A percentile compares a stretch with the other conserved stretches of the same genome.
Conservation (phyloP, 2,113 vertebrate species). For the Tricholaema leucomelas region DNA sequence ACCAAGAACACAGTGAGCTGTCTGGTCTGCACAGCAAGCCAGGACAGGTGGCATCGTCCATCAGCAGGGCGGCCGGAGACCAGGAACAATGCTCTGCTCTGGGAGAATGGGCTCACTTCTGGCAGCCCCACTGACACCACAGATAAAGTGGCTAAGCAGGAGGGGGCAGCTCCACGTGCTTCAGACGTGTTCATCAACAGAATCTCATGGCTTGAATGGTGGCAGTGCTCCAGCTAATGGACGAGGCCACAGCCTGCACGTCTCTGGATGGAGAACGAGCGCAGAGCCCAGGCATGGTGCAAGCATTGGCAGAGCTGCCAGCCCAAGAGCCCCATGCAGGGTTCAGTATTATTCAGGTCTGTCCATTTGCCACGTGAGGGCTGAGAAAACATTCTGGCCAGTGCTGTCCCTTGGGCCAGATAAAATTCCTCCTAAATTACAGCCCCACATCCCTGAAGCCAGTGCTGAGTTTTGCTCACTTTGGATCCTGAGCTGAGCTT, state of each 20-base stretch:
- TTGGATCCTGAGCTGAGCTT: neutral
- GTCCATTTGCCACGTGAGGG: neutral
- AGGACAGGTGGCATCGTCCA: slow-evolving; percentile 69
- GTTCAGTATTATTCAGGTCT: neutral
- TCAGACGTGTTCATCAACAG: neutral
- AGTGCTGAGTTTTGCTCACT: slow-evolving; percentile 16
- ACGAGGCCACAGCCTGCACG: neutral
- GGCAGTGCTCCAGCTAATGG: neutral
- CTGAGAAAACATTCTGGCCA: slow-evolving; percentile 33
- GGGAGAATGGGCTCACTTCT: slow-evolving; percentile 71
- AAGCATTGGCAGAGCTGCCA: neutral
- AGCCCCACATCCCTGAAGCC: neutral
- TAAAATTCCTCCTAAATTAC: slow-evolving; percentile 49
- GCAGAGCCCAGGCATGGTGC: neutral
- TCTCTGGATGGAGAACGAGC: neutral
- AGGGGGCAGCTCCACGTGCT: neutral
- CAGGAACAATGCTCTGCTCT: slow-evolving; percentile 62
- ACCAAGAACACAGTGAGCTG: slow-evolving; percentile 74
- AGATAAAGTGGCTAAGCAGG: slow-evolving; percentile 45
- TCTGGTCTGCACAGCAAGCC: slow-evolving; percentile 81
- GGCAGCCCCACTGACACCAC: slow-evolving; percentile 1
- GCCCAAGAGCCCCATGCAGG: neutral
- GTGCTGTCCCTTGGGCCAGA: slow-evolving; percentile 2
- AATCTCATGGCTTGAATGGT: neutral
- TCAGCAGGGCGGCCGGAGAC: slow-evolving; percentile 51